Evolutionary conservation across 2,797 vertebrate species (phyloP).

Genomic region (Poecilia wingei): DNA sequence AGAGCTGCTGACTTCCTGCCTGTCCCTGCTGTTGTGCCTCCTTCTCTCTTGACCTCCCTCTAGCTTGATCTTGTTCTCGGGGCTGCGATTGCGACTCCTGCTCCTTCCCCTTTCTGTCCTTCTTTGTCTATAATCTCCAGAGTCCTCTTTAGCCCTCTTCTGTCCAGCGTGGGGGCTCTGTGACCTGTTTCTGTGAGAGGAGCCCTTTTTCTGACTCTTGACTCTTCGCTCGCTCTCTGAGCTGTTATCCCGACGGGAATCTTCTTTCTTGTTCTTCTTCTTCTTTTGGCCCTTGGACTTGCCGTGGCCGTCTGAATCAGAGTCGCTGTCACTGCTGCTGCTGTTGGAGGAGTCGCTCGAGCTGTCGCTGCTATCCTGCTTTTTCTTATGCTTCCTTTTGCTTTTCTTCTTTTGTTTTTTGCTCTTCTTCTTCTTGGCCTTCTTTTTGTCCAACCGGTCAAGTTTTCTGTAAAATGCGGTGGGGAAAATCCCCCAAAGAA

Average conservation of each 20-base stretch:
- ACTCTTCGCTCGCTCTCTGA: conserved; percentile 76
- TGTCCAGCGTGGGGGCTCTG: conserved; percentile 72
- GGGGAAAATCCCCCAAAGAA: not conserved
- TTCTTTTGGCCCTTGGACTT: conserved; percentile 84
- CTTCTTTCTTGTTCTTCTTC: conserved; percentile 83
- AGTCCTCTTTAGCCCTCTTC: conserved; percentile 61
- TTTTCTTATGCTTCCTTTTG: conserved; percentile 84
- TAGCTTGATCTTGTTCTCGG: conserved; percentile 50
- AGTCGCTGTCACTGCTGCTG: conserved; percentile 60
- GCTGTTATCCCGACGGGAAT: conserved; percentile 81
- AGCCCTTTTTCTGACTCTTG: conserved; percentile 82
- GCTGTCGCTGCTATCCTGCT: conserved; percentile 77
- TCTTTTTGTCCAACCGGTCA: conserved; percentile 92
- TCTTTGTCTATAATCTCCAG: conserved; percentile 50
- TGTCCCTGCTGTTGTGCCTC: conserved; percentile 64
- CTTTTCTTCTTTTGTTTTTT: conserved; percentile 86
- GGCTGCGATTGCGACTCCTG: conserved; percentile 53
- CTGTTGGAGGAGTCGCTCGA: conserved; percentile 74
- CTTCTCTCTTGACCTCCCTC: conserved; percentile 65
- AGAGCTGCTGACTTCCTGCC: conserved; percentile 55
- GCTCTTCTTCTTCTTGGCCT: conserved; percentile 90
- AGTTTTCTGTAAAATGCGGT: conserved; percentile 86
- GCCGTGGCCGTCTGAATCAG: conserved; percentile 60
- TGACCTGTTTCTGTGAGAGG: conserved; percentile 76
- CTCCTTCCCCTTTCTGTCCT: conserved; percentile 59